Evolutionary conservation across 2,113 vertebrate genomes (phyloP).

Genomic region (Meriones unguiculatus): DNA sequence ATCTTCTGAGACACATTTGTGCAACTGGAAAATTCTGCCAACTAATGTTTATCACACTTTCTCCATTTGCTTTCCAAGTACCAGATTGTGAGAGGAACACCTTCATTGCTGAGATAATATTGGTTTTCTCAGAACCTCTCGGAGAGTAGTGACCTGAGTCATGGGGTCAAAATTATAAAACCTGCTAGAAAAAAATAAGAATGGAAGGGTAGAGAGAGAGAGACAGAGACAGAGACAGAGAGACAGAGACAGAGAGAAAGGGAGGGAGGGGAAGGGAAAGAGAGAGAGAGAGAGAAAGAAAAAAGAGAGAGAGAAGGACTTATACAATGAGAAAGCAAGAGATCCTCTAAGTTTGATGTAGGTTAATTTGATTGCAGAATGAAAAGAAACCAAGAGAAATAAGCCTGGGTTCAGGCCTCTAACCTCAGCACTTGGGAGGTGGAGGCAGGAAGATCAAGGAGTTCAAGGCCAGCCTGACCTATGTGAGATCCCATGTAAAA

Average conservation of each 20-base stretch:
- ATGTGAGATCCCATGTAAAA: not conserved
- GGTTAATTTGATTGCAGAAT: conserved; percentile 17
- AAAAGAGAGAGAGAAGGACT: not conserved
- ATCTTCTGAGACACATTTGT: conserved; percentile 35
- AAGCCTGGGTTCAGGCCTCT: not conserved
- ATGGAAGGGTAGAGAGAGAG: not conserved
- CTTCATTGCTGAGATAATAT: conserved; percentile 43
- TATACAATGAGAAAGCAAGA: not conserved
- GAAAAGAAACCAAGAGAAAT: conserved; percentile 4
- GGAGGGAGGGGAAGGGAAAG: too few species aligned
- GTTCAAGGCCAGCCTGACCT: not conserved
- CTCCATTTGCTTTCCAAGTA: not conserved
- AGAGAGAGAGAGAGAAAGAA: not conserved
- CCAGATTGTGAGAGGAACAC: conserved; percentile 68
- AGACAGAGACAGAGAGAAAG: too few species aligned
- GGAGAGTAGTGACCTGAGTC: not conserved
- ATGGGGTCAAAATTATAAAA: not conserved
- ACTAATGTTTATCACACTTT: conserved; percentile 69
- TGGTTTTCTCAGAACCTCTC: conserved; percentile 39
- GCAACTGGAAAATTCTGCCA: conserved; percentile 57
- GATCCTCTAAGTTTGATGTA: not conserved
- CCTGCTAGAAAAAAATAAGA: not conserved
- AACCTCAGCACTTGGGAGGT: not conserved
- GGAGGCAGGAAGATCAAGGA: not conserved
- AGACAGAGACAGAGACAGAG: not conserved